Percentiles rank a stretch among this genome's conserved stretches.
Evolutionary conservation across 2,888 invertebrate genomes (phyloP).

Genomic region (Octodonta nipae): DNA sequence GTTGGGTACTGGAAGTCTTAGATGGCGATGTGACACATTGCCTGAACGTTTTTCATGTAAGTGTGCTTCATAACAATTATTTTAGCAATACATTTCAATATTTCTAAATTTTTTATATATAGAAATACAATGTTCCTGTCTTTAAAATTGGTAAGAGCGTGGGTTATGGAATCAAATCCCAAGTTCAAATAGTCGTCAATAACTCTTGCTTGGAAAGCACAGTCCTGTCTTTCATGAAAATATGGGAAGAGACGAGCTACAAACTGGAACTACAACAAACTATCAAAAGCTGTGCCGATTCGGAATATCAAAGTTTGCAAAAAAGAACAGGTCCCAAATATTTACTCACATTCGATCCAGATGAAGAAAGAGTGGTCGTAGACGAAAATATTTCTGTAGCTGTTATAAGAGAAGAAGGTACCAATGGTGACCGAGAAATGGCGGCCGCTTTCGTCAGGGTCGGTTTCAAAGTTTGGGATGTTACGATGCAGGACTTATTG

Average conservation of each 20-base stretch:
- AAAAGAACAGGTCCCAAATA: conserved; percentile 58
- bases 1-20: conserved; percentile 68
- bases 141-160: conserved; percentile 54
- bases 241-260: conserved; percentile 95
- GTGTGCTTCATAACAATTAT: conserved; percentile 3
- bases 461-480: conserved; percentile 84
- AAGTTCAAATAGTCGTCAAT: conserved; percentile 46
- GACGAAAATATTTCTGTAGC: conserved; percentile 55
- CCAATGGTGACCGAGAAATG: conserved; percentile 97
- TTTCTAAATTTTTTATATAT: no score
- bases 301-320: conserved; percentile 62
- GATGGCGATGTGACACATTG: conserved; percentile 44
- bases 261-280: conserved; percentile 76
- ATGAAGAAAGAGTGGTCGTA: conserved; percentile 36
- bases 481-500: conserved; percentile 85
- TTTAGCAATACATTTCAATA: conserved; percentile 6
- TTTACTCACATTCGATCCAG: conserved; percentile 56
- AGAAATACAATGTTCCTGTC: conserved; percentile 45
- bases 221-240: conserved; percentile 56
- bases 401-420: conserved; percentile 90
- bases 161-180: conserved; percentile 54
- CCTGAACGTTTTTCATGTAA: conserved; percentile 44
- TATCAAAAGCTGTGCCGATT: conserved; percentile 59
- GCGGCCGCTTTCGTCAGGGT: conserved; percentile 75
- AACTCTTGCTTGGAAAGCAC: conserved; percentile 48